Percentiles rank a stretch among this genome's conserved stretches.
Conservation (phyloP, 2,113 vertebrate species). For the Vombatus ursinus region DNA sequence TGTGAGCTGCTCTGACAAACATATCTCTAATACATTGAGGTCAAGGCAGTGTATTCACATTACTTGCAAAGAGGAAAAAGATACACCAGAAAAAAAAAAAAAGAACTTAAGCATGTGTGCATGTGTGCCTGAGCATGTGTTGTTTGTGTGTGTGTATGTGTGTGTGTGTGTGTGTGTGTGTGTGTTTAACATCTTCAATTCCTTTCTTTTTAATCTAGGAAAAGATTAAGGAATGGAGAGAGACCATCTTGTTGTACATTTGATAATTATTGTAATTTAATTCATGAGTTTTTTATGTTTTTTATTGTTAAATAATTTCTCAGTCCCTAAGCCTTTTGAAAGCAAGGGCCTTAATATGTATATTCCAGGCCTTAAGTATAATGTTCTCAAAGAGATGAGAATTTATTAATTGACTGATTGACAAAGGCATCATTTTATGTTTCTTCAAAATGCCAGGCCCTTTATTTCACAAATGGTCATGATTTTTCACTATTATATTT, state of each 20-base stretch:
- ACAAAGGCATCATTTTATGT: not conserved
- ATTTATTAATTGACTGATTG: slow-evolving; percentile 16
- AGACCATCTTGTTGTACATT: not conserved
- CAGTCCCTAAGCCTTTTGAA: not conserved
- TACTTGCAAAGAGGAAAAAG: not conserved
- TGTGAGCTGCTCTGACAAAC: slow-evolving; percentile 62
- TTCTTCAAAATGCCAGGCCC: not conserved
- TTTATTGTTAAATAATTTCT: not conserved
- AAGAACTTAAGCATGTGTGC: too few species aligned
- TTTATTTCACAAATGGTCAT: slow-evolving; percentile 10
- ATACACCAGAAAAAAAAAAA: not conserved
- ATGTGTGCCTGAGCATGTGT: too few species aligned
- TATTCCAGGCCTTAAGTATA: not conserved
- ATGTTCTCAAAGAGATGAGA: not conserved
- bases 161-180: too few species aligned
- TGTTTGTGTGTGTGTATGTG: too few species aligned
- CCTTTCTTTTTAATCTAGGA: not conserved
- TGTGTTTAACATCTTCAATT: too few species aligned
- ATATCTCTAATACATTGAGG: slow-evolving; percentile 53
- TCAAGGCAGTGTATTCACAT: slow-evolving; percentile 29
- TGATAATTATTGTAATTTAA: slow-evolving; percentile 27
- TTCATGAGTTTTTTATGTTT: slow-evolving; percentile 32
- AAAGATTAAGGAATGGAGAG: not conserved
- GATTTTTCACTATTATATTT: not conserved
- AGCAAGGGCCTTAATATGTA: slow-evolving; percentile 7